These are phyloP conservation scores for Nephila pilipes DNA, from an alignment of 1,140 invertebrate species.

Conservation along the genomic window DNA sequence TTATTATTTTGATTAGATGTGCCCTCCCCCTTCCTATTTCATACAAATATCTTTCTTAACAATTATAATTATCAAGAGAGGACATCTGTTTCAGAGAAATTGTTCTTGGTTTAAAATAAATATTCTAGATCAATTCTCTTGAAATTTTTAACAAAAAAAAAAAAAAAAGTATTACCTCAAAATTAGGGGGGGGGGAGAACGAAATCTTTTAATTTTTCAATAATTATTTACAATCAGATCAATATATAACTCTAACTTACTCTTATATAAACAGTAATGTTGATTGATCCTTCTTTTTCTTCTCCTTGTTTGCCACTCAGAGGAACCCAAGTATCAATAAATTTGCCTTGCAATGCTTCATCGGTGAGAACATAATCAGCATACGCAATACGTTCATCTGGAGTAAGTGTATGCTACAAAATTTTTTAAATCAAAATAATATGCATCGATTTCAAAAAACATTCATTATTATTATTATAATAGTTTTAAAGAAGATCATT, in stretches of 20 bases:
- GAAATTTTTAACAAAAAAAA: too few relatives aligned
- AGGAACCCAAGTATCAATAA: slow-evolving; percentile 95
- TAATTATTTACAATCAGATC: background rate
- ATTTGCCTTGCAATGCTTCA: slow-evolving; percentile 91
- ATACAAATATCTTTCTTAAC: too few relatives aligned
- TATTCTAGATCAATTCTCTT: too few relatives aligned
- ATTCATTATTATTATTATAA: background rate
- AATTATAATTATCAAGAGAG: too few relatives aligned
- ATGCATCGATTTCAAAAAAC: background rate
- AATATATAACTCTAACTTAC: slow-evolving; percentile 8
- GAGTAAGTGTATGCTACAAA: slow-evolving; percentile 91
- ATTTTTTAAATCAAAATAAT: background rate
- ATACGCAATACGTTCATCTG: slow-evolving; percentile 97
- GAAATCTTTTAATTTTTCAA: too few relatives aligned
- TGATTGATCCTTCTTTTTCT: slow-evolving; percentile 91
- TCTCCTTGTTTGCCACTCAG: slow-evolving; percentile 96
- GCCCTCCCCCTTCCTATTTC: too few relatives aligned
- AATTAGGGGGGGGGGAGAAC: too few relatives aligned
- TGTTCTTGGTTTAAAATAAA: too few relatives aligned
- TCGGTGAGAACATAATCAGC: slow-evolving; percentile 89
- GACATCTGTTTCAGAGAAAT: too few relatives aligned
- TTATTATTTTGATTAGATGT: too few relatives aligned
- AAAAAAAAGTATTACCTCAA: too few relatives aligned
- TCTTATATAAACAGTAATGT: slow-evolving; percentile 84
- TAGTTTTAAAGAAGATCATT: background rate